Evolutionary conservation across 1,140 invertebrate species (phyloP), one percentile per base, ranked within the genome.

Genomic region (Penaeus chinensis): DNA sequence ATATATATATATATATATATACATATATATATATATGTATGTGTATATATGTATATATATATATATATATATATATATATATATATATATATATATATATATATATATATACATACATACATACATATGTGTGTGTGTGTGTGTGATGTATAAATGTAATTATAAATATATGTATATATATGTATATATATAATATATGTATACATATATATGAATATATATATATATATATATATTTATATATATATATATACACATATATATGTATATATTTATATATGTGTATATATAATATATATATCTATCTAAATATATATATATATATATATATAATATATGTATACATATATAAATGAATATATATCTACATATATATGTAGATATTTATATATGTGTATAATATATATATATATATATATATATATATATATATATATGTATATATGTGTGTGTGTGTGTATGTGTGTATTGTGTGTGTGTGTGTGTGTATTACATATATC

Each of bases 241-340:
- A 74, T 74, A 74, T 74, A 74, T 74, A 74, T 74, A 74, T 74
- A 74, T 74, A 74, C 27, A 74, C 27, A 74, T 74, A 74, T 74
- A 74, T 74, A 74, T 74, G 27, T 74, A 74, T 74, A 74, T 74
- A 74, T 74, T 32, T 74, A 74, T 74, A 74, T 74, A 74, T 74
- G 3, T 74, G 3, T 32, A 22, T 18, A 27, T 74, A 27, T 74
- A 27, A 27, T 27, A 74, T 74, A 74, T 74, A 27, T 74, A 74
- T 74, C 37, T 74, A 74, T 74, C 37, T 74, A 74, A 32, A 74
- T 74, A 74, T 74, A 32, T 74, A 74, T 74, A 27, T 74, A 74
- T 27, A 27, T 32, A 74, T 32, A 74, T 74, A 24, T 10, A 24
- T 74, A 24, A 24, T 74, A 24, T 32, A 24, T 74, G 11, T 74